Evolutionary conservation across 1,140 invertebrate genomes (phyloP).

Genomic region (Lepeophtheirus salmonis): DNA sequence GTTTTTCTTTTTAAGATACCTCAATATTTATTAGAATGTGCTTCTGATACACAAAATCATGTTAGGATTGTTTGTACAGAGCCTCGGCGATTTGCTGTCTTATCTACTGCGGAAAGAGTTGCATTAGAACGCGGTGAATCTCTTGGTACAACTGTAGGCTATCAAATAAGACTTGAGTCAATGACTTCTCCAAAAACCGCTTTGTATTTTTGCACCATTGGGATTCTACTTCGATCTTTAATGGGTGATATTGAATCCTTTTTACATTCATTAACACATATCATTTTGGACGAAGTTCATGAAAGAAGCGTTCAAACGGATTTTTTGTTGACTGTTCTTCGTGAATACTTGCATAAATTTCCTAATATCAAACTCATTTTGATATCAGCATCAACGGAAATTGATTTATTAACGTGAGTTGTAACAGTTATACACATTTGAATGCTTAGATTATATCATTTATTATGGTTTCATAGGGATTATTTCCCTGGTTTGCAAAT

Average conservation of each 20-base stretch:
- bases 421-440: no score
- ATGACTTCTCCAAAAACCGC: slow-evolving; percentile 57
- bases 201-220: slow-evolving; percentile 76
- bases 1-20: no score
- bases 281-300: slow-evolving; percentile 78
- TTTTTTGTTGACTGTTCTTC: slow-evolving; percentile 58
- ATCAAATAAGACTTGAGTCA: slow-evolving; percentile 53
- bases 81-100: slow-evolving; percentile 69
- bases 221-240: slow-evolving; percentile 43
- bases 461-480: no score
- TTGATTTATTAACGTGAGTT: background rate
- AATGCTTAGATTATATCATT: no score
- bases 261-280: slow-evolving; percentile 20
- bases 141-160: slow-evolving; percentile 70
- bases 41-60: slow-evolving; percentile 37
- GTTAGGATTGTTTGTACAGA: slow-evolving; percentile 82
- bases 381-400: slow-evolving; percentile 72
- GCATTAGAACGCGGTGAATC: slow-evolving; percentile 24
- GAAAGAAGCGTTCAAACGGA: slow-evolving; percentile 48
- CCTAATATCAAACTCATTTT: slow-evolving; percentile 56
- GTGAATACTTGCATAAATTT: slow-evolving; percentile 43
- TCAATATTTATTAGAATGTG: slow-evolving; percentile 69
- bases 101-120: slow-evolving; percentile 50
- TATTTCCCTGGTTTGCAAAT: no score
- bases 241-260: slow-evolving; percentile 10